These are phyloP conservation scores for Sinocyclocheilus maitianheensis DNA, from an alignment of 2,113 vertebrate genomes.

Conservation along the genomic window DNA sequence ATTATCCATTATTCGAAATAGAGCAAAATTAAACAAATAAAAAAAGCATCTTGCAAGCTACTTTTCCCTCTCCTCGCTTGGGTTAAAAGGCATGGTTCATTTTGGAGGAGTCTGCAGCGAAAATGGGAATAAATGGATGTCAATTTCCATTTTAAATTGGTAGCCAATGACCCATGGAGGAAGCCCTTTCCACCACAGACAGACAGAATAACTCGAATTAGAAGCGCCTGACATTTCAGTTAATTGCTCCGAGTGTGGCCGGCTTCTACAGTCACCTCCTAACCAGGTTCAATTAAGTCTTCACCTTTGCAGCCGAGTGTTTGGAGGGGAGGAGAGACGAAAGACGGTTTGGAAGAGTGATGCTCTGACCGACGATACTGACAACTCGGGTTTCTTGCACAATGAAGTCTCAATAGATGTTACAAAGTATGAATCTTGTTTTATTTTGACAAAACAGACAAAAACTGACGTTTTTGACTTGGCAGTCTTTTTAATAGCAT, in stretches of 20 bases:
- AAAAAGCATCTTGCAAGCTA: not conserved
- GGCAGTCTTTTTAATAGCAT: not conserved
- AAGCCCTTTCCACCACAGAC: conserved; percentile 73
- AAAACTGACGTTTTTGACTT: not conserved
- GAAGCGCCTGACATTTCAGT: conserved; percentile 78
- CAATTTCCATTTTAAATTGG: conserved; percentile 79
- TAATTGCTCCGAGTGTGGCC: conserved; percentile 72
- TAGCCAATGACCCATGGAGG: conserved; percentile 78
- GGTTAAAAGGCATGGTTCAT: conserved; percentile 40
- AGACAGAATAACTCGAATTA: conserved; percentile 75
- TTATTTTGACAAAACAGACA: not conserved
- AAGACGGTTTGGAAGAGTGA: conserved; percentile 16
- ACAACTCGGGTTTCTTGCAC: conserved; percentile 13
- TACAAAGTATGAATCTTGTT: conserved; percentile 12
- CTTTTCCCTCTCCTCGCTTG: not conserved
- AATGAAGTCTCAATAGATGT: conserved; percentile 36
- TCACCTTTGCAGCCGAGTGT: conserved; percentile 50
- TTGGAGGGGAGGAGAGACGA: conserved; percentile 17
- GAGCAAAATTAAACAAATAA: conserved; percentile 7
- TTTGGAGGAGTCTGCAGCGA: conserved; percentile 64
- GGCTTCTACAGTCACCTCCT: conserved; percentile 65
- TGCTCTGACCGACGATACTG: conserved; percentile 5
- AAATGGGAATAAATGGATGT: conserved; percentile 77
- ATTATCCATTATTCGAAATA: conserved; percentile 36
- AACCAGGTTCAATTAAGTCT: conserved; percentile 67